Conservation (phyloP, 2,113 vertebrate species). For the Dipodomys merriami region DNA sequence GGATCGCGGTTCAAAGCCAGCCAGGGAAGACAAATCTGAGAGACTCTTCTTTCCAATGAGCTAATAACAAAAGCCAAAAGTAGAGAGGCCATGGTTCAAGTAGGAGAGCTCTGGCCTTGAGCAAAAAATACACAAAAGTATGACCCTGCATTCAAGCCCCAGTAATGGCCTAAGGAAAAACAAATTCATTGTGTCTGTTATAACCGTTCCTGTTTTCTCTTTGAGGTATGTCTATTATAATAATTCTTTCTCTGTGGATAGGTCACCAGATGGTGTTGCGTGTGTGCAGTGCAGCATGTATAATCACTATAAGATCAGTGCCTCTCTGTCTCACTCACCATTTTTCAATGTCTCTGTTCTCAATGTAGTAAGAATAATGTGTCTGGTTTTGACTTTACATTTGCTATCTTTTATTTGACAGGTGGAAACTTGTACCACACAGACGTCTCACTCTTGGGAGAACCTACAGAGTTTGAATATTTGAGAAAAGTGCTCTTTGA, state of each 20-base stretch:
- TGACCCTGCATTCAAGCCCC: too few species aligned
- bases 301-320: neutral
- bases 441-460: conserved; percentile 87
- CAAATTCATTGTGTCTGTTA: too few species aligned
- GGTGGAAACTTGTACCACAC: conserved; percentile 88
- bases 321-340: neutral
- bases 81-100: neutral
- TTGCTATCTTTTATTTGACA: conserved; percentile 81
- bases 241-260: conserved; percentile 11
- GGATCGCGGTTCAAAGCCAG: too few species aligned
- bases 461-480: conserved; percentile 97
- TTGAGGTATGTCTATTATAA: neutral
- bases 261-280: neutral
- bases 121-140: too few species aligned
- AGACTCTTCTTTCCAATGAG: too few species aligned
- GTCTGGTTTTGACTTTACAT: conserved; percentile 52
- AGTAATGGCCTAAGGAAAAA: too few species aligned
- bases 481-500: conserved; percentile 97
- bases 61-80: neutral
- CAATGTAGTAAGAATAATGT: neutral
- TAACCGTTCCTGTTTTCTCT: too few species aligned
- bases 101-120: too few species aligned
- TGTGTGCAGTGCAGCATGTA: neutral
- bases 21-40: too few species aligned
- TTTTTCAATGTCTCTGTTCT: conserved; percentile 30